phyloP scores from a whole-genome alignment of 2,888 invertebrate genomes.

The Notocelia uddmanniana region DNA sequence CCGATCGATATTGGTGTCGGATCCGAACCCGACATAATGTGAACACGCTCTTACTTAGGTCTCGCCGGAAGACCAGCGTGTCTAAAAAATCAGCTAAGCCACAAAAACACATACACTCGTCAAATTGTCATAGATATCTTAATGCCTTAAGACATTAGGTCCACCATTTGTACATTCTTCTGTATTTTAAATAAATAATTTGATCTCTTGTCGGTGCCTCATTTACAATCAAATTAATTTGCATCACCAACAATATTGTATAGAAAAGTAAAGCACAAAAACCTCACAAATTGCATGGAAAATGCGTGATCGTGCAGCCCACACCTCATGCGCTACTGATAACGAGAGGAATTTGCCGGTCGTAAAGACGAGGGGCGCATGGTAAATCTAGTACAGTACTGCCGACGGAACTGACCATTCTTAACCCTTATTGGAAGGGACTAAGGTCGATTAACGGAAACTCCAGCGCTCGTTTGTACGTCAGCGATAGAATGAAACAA shows the following conservation, averaged over 20 bases:
- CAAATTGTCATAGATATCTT: too few relatives aligned
- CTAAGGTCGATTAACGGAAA: neutral
- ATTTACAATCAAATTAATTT: too few relatives aligned
- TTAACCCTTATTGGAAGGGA: neutral
- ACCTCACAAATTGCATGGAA: constrained; percentile 29
- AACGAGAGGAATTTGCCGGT: constrained; percentile 44
- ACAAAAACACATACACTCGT: too few relatives aligned
- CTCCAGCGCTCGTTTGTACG: neutral
- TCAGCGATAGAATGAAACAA: neutral
- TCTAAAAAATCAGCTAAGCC: too few relatives aligned
- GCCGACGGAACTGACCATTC: neutral
- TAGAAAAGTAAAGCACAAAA: neutral
- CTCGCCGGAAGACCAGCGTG: too few relatives aligned
- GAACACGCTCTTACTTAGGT: too few relatives aligned
- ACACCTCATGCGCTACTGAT: constrained; percentile 22
- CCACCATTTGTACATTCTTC: too few relatives aligned
- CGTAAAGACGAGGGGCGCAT: constrained; percentile 34
- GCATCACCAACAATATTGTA: neutral
- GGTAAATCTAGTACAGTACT: constrained; percentile 7
- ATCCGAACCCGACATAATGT: too few relatives aligned
- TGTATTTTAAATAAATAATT: too few relatives aligned
- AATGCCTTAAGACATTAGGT: too few relatives aligned
- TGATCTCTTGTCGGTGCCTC: too few relatives aligned
- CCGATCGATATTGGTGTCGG: too few relatives aligned
- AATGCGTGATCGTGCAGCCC: constrained; percentile 14